Evolutionary conservation across 2,888 invertebrate species (phyloP), one percentile per base, ranked within the genome.

Genomic region (Shargacucullia verbasci): DNA sequence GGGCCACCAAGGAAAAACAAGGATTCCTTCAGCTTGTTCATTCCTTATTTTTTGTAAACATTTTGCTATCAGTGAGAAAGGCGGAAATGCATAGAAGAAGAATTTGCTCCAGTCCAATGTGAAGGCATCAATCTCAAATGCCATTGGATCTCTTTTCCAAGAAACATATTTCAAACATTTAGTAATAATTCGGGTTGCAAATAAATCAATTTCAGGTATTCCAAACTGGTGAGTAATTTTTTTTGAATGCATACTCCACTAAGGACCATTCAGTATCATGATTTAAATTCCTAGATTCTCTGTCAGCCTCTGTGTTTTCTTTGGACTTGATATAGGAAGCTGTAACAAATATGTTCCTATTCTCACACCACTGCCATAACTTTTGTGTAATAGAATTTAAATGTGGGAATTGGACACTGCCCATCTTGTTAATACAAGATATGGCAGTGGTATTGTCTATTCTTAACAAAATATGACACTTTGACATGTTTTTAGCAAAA

Each of bases 1-100:
- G n/a, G n/a, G n/a, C n/a, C n/a, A 48, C 40, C 13, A 49, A 33
- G 33, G 25, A 39, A 39, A 39, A 2, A 47, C 29, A 47, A 38
- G 47, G 11, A 40, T 40, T 7, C 40, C 40, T n/a, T 40, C 40
- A 8, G 40, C 40, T 27, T 40, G 40, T 2, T 40, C 40, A 40
- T 40, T 0, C 27, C 25, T 40, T 7, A 40, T 27, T 40, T 40
- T 40, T 40, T 40, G 7, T 40, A 40, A 40, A 27, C 40, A 40
- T 40, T 40, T 40, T 12, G 40, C 27, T 40, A 40, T 40, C 8
- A 40, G n/a, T 12, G 40, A 12, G 7, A 27, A 27, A 27, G 27
- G 27, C 4, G 27, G 27, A 7, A 7, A 7, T 27, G 27, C 27
- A 27, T 27, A 27, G 7, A 27, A 27, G 27, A 27, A 27, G 7